These are phyloP conservation scores for Adelges cooleyi DNA, from an alignment of 1,140 invertebrate species.

Conservation along the genomic window DNA sequence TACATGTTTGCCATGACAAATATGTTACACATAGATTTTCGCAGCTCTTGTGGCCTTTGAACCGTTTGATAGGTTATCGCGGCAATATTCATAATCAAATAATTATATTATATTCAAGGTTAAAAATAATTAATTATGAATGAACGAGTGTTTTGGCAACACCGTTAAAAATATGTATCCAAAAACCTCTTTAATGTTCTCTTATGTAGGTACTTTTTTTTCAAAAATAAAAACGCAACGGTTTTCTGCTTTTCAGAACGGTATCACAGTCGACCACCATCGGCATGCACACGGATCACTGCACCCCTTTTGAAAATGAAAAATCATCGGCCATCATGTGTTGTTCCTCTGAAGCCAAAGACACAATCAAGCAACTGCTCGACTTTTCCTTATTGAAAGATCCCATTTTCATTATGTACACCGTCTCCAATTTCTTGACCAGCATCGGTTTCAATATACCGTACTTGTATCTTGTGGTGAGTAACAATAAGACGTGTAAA, in stretches of 20 bases:
- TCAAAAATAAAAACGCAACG: no score
- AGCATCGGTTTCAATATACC: conserved; percentile 94
- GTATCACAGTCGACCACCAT: conserved; percentile 28
- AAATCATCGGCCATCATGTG: conserved; percentile 72
- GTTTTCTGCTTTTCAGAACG: conserved; percentile 36
- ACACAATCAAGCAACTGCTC: conserved; percentile 69
- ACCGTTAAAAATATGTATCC: no score
- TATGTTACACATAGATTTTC: no score
- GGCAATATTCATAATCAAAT: no score
- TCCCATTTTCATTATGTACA: conserved; percentile 79
- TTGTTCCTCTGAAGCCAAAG: conserved; percentile 42
- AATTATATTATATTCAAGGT: no score
- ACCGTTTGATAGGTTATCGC: no score
- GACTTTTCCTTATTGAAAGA: conserved; percentile 73
- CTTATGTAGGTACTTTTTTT: no score
- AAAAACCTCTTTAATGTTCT: no score
- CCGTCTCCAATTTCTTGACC: conserved; percentile 86
- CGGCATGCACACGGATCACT: conserved; percentile 36
- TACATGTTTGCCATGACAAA: no score
- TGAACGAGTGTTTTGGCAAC: no score
- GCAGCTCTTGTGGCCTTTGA: no score
- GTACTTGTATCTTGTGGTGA: conserved; percentile 66
- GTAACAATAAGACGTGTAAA: conserved; percentile 30
- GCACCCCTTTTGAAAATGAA: conserved; percentile 66
- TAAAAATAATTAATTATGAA: no score